A percentile compares a stretch with the other conserved stretches of the same genome.
Conservation (phyloP, 2,888 invertebrate species). For the Idaea dimidiata region DNA sequence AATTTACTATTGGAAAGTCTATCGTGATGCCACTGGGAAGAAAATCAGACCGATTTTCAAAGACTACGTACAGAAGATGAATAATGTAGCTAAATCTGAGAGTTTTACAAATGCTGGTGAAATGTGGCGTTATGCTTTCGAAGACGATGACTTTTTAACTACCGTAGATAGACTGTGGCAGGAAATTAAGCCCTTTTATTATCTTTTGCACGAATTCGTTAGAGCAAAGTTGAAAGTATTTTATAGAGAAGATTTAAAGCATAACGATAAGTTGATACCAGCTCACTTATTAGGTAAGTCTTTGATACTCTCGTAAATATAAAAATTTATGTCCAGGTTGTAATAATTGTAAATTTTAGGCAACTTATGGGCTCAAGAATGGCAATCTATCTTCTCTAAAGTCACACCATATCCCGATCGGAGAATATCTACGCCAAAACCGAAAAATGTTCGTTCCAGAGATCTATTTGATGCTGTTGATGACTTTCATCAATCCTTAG, state of each 20-base stretch:
- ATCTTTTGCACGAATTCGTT: conserved; percentile 83
- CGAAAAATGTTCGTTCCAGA: conserved; percentile 59
- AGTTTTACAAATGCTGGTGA: conserved; percentile 70
- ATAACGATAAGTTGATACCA: conserved; percentile 80
- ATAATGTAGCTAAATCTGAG: conserved; percentile 81
- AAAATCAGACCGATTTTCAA: conserved; percentile 81
- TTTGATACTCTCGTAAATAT: conserved; percentile 11
- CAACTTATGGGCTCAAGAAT: conserved; percentile 85
- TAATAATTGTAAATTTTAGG: conserved; percentile 58
- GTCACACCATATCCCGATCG: conserved; percentile 74
- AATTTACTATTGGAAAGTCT: conserved; percentile 83
- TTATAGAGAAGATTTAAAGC: conserved; percentile 71
- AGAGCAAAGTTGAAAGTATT: conserved; percentile 72
- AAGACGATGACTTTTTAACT: conserved; percentile 60
- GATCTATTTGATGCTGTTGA: conserved; percentile 82
- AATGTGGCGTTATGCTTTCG: conserved; percentile 71
- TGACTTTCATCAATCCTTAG: conserved; percentile 82
- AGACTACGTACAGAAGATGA: conserved; percentile 82
- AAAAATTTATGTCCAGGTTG: conserved; percentile 4
- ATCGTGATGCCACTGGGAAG: conserved; percentile 83
- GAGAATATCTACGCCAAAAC: conserved; percentile 75
- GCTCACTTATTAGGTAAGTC: conserved; percentile 84
- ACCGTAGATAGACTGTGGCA: conserved; percentile 77
- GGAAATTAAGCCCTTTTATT: conserved; percentile 83
- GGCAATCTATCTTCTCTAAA: conserved; percentile 75